Percentiles rank a stretch among this genome's conserved stretches.
Conservation (phyloP, 2,113 vertebrate genomes). For the Ondatra zibethicus region DNA sequence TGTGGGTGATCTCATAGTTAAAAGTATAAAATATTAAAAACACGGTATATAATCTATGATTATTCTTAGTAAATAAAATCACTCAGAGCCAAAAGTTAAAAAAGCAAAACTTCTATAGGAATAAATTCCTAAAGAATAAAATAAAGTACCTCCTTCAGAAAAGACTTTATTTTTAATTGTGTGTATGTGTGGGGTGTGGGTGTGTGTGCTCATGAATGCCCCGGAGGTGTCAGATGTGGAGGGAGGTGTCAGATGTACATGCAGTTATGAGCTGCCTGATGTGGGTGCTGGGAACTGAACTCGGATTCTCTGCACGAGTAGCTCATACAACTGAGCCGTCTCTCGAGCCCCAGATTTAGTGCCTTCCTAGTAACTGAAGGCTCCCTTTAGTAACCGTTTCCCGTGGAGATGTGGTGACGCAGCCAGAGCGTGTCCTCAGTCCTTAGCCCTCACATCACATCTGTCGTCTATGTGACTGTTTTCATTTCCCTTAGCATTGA, state of each 20-base stretch:
- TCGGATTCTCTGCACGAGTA: background rate
- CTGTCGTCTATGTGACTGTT: background rate
- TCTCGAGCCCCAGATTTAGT: background rate
- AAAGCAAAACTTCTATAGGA: slow-evolving; percentile 2
- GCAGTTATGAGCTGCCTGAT: background rate
- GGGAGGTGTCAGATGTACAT: background rate
- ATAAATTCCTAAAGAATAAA: background rate
- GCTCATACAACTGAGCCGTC: background rate
- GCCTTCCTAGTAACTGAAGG: background rate
- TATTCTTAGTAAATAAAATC: slow-evolving; percentile 29
- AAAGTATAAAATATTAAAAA: slow-evolving; percentile 29
- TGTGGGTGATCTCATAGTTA: slow-evolving; percentile 22
- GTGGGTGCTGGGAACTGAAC: background rate
- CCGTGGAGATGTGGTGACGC: background rate
- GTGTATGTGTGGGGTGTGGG: background rate
- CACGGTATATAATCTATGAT: background rate
- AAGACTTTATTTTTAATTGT: background rate
- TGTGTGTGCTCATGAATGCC: too few species aligned
- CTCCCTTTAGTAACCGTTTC: background rate
- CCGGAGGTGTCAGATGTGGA: too few species aligned
- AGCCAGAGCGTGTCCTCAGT: background rate
- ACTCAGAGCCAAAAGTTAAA: slow-evolving; percentile 1
- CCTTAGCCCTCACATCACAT: background rate
- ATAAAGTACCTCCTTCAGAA: background rate
- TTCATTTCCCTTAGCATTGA: slow-evolving; percentile 18